These are phyloP conservation scores for Arizona elegans DNA, from an alignment of 2,113 vertebrate species.

Conservation along the genomic window DNA sequence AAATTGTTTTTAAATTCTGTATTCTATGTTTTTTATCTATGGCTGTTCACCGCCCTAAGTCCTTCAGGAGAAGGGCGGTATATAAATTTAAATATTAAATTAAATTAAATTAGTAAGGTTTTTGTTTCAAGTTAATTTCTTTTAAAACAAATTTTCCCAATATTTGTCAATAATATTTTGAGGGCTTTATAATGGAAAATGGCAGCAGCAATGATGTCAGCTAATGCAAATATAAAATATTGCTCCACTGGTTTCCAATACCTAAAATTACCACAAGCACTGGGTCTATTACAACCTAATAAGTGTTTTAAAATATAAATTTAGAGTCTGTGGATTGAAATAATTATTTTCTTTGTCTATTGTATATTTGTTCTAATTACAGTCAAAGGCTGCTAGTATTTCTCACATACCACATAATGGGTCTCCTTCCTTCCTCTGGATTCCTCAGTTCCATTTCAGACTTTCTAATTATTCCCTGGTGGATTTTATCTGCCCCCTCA, in stretches of 20 bases:
- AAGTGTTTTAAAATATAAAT: conserved; percentile 46
- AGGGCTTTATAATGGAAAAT: not conserved
- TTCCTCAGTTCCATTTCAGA: not conserved
- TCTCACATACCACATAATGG: not conserved
- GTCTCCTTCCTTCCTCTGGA: not conserved
- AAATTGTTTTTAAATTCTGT: too few species aligned
- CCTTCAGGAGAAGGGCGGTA: too few species aligned
- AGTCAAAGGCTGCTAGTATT: not conserved
- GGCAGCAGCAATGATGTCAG: not conserved
- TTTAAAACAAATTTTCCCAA: not conserved
- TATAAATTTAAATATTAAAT: too few species aligned
- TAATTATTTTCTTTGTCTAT: not conserved
- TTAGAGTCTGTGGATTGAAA: not conserved
- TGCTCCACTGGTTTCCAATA: not conserved
- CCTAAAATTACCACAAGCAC: not conserved
- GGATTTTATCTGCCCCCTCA: not conserved
- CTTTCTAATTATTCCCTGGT: not conserved
- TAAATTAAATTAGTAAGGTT: not conserved
- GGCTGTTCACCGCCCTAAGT: too few species aligned
- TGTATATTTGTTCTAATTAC: too few species aligned
- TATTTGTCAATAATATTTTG: not conserved
- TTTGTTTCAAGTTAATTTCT: not conserved
- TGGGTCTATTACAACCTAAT: not conserved
- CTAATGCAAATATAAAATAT: conserved; percentile 2
- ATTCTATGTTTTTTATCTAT: too few species aligned